Conservation (phyloP, 2,113 vertebrate genomes). For the Odocoileus virginianus region DNA sequence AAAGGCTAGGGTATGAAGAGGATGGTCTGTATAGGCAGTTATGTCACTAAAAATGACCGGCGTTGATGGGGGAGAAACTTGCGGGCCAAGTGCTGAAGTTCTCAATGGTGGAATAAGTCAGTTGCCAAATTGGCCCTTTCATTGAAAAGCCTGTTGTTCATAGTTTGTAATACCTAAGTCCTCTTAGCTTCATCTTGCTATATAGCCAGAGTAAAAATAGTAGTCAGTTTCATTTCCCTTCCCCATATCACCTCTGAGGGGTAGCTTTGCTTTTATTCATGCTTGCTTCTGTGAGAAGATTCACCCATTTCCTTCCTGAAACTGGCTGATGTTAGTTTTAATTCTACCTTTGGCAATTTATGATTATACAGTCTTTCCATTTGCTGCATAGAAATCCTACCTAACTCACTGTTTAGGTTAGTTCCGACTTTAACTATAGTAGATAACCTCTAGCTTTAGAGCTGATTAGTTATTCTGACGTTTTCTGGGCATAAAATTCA, state of each 20-base stretch:
- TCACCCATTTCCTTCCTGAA: background rate
- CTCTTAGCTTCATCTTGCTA: background rate
- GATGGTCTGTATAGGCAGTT: background rate
- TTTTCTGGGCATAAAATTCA: slow-evolving; percentile 10
- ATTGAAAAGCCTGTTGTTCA: background rate
- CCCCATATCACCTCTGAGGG: background rate
- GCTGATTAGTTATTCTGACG: slow-evolving; percentile 20
- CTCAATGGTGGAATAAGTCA: background rate
- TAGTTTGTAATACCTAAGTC: background rate
- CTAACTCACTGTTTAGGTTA: background rate
- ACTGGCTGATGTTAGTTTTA: background rate
- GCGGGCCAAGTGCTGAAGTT: background rate
- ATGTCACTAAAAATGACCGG: background rate
- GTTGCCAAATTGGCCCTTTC: background rate
- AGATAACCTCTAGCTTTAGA: background rate
- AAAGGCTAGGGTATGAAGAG: background rate
- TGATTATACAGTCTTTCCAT: slow-evolving; percentile 25
- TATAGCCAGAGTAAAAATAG: background rate
- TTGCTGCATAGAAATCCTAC: background rate
- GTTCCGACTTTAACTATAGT: background rate
- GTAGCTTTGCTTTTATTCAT: background rate
- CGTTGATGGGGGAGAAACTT: background rate
- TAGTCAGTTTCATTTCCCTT: background rate
- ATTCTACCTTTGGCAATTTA: background rate
- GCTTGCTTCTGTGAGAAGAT: background rate